Conservation (phyloP, 2,888 invertebrate species). For the Megaustenia siamemsis region DNA sequence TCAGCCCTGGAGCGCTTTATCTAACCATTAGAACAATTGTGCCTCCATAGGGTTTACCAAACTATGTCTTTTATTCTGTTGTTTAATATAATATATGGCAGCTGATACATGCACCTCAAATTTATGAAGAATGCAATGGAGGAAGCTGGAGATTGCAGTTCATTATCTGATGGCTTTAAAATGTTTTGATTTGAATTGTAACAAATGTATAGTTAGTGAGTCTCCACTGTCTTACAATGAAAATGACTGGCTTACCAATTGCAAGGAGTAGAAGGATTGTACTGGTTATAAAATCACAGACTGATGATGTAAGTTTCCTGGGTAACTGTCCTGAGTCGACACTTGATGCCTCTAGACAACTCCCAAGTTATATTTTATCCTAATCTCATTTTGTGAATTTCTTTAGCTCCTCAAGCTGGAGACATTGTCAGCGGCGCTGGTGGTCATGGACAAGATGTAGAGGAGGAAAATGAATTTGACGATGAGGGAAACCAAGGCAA, state of each 20-base stretch:
- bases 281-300: neutral
- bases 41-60: too few relatives aligned
- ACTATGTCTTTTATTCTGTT: too few relatives aligned
- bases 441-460: conserved; percentile 25
- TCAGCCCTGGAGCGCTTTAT: neutral
- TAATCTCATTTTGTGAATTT: conserved; percentile 55
- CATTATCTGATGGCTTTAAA: neutral
- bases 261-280: neutral
- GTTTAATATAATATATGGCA: too few relatives aligned
- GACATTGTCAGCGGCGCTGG: conserved; percentile 9
- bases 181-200: neutral
- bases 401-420: conserved; percentile 52
- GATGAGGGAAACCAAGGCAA: conserved; percentile 20
- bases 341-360: conserved; percentile 47
- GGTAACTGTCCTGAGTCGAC: conserved; percentile 38
- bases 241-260: neutral
- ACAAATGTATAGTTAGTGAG: neutral
- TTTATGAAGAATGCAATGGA: too few relatives aligned
- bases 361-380: conserved; percentile 50
- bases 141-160: neutral
- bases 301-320: conserved; percentile 46
- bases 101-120: too few relatives aligned
- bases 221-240: neutral
- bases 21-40: neutral
- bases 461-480: conserved; percentile 34